These are phyloP conservation scores for Sinocyclocheilus maitianheensis DNA, from an alignment of 2,113 vertebrate species.

Conservation along the genomic window DNA sequence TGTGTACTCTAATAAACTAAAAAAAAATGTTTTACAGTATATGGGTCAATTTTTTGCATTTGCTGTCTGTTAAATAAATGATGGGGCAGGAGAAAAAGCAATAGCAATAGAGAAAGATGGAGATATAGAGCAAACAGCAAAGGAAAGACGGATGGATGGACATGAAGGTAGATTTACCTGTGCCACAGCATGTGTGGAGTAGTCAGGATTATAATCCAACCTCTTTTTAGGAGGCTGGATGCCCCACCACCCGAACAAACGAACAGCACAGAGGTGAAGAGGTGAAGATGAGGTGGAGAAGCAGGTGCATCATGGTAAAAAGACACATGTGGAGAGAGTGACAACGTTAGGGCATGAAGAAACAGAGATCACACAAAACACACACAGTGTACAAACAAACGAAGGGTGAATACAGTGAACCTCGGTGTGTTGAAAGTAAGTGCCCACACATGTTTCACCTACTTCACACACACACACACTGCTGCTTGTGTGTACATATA, in stretches of 20 bases:
- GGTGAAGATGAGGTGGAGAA: slow-evolving; percentile 89
- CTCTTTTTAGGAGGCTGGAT: slow-evolving; percentile 99
- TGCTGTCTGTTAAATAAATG: not conserved
- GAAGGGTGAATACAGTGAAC: slow-evolving; percentile 2
- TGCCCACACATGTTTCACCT: not conserved
- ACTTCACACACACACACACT: slow-evolving; percentile 3
- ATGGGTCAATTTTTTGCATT: not conserved
- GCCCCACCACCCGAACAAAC: slow-evolving; percentile 73
- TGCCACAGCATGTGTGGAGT: slow-evolving; percentile 84
- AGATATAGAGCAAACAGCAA: slow-evolving; percentile 4
- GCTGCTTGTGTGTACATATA: slow-evolving; percentile 3
- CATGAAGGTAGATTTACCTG: slow-evolving; percentile 84
- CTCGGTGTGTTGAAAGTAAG: not conserved
- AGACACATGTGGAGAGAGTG: slow-evolving; percentile 87
- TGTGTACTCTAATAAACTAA: not conserved
- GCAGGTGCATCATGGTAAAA: slow-evolving; percentile 86
- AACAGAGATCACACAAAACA: slow-evolving; percentile 57
- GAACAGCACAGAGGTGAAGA: slow-evolving; percentile 87
- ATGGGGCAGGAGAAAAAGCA: not conserved
- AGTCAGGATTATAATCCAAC: slow-evolving; percentile 88
- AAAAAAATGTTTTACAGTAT: not conserved
- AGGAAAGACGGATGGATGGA: not conserved
- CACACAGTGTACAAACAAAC: slow-evolving; percentile 29
- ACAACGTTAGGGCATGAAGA: slow-evolving; percentile 84
- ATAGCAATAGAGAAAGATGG: slow-evolving; percentile 24